Base-by-base conservation (phyloP, 2,797 vertebrate genomes). In the Apogon talboti region DNA sequence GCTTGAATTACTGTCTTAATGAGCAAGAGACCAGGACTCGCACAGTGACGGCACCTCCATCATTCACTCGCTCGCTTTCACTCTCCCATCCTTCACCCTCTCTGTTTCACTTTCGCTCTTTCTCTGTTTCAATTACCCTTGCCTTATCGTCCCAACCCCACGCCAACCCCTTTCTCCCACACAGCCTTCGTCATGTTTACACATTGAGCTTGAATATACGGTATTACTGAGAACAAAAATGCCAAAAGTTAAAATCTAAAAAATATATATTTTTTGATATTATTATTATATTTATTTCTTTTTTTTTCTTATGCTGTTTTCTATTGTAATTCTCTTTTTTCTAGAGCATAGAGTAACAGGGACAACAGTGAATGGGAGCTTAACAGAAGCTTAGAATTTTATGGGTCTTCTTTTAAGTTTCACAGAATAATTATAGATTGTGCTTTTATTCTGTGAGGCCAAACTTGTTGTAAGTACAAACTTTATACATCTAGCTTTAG, bases 1-100 rank as follows among this genome's bases (percentile, higher is more conserved):
- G 77, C 73, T 82, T 87, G 81, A 90, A 81, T 88, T 87, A 86
- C 73, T 72, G 83, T 87, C 79, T 77, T 91, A 91, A 92, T 89
- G 85, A 90, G 83, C 65, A 68, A 79, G 81, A 79, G 74, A 79
- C 58, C 54, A 18, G 59, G 58, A 79, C 76, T 70, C 21, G 61
- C 75, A 51, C 68, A 43, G 54, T 70, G 83, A 81, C 48, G 40
- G 75, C 76, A 73, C 81, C 76, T 76, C 86, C 81, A 87, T 91
- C 83, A 84, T 72, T 81, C 78, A 76, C 70, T 66, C 13, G 15
- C 74, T 74, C 40, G 41, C 78, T 71, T 48, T 76, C 59, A 53
- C 54, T 60, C 68, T 63, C 58, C 62, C 77, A 79, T 85, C 78
- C 14, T 54, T 83, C 83, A 80, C 24, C 68, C 72, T 81, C 73